Conservation (phyloP, 23 tunicate genomes). For the Halocynthia roretzi region DNA sequence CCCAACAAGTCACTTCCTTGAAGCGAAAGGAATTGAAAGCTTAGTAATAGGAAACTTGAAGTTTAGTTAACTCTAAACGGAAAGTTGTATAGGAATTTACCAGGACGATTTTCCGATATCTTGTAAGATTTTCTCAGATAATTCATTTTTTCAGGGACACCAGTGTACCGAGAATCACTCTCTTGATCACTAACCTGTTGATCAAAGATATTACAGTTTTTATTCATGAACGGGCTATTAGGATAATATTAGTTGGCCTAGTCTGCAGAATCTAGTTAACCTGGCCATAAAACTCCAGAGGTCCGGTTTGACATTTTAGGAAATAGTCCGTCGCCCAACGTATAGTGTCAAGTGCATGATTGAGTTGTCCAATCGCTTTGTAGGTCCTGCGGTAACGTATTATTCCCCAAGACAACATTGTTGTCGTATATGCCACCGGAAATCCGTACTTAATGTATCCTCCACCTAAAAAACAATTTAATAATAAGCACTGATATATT, state of each 20-base stretch:
- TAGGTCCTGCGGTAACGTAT: conserved; percentile 74
- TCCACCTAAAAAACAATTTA: conserved; percentile 34
- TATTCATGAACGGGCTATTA: background rate
- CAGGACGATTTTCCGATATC: conserved; percentile 36
- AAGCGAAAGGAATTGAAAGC: background rate
- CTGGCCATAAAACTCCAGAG: conserved; percentile 70
- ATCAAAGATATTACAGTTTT: background rate
- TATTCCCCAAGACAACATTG: conserved; percentile 77
- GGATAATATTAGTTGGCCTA: background rate
- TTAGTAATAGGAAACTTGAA: background rate
- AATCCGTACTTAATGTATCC: conserved; percentile 78
- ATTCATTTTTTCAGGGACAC: conserved; percentile 68
- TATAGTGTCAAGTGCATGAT: conserved; percentile 53
- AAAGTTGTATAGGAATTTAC: conserved; percentile 4
- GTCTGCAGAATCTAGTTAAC: conserved; percentile 13
- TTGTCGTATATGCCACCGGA: conserved; percentile 68
- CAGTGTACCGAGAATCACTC: conserved; percentile 46
- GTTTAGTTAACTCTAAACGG: background rate
- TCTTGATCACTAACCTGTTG: conserved; percentile 57
- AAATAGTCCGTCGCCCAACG: conserved; percentile 99
- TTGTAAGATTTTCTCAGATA: conserved; percentile 50
- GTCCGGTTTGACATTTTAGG: conserved; percentile 57
- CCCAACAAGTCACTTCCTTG: conserved; percentile 74
- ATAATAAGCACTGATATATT: background rate
- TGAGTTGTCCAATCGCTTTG: conserved; percentile 53